These are phyloP conservation scores for Larimichthys polyactis DNA, from an alignment of 2,113 vertebrate genomes.

Conservation along the genomic window DNA sequence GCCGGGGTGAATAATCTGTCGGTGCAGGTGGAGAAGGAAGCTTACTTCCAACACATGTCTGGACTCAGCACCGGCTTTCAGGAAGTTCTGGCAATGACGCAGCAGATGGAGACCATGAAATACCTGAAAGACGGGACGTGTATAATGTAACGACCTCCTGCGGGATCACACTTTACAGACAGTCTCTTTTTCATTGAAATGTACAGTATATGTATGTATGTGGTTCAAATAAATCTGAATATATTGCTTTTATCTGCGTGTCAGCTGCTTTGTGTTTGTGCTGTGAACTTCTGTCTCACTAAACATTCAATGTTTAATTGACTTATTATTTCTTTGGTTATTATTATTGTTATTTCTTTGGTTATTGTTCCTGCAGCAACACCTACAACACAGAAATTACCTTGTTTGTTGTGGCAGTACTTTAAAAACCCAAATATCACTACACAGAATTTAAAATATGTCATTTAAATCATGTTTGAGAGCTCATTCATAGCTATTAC, in stretches of 20 bases:
- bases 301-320: background rate
- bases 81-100: constrained; percentile 95
- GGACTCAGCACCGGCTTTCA: constrained; percentile 97
- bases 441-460: too few species aligned
- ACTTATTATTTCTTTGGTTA: background rate
- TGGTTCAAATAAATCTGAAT: constrained; percentile 74
- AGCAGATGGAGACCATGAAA: constrained; percentile 95
- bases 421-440: too few species aligned
- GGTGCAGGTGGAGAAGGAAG: constrained; percentile 98
- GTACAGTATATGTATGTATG: constrained; percentile 68
- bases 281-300: background rate
- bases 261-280: background rate
- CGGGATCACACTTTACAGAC: constrained; percentile 56
- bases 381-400: too few species aligned
- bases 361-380: background rate
- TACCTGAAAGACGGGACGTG: constrained; percentile 94
- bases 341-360: background rate
- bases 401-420: too few species aligned
- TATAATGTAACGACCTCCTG: constrained; percentile 88
- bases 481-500: too few species aligned
- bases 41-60: constrained; percentile 99
- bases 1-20: constrained; percentile 95
- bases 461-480: too few species aligned
- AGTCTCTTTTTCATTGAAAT: constrained; percentile 47
- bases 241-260: constrained; percentile 61